Base-by-base conservation (phyloP, 2,797 vertebrate genomes). In the Ptychobarbus kaznakovi region DNA sequence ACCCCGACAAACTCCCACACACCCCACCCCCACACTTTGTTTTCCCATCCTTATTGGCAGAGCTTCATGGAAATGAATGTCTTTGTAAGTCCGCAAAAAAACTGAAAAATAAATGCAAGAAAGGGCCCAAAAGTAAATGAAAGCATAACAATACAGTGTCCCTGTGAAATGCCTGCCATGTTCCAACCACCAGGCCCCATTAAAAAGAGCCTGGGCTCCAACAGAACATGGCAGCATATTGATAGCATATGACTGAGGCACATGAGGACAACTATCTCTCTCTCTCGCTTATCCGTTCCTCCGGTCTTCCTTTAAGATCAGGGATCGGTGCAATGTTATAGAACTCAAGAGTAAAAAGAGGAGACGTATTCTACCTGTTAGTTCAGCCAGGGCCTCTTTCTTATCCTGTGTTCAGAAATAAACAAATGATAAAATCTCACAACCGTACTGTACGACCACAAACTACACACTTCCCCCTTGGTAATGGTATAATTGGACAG, bases 51-150 rank as follows among this genome's bases (percentile, higher is more conserved):
- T 93, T 95, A 93, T 92, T 95, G 94, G 93, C 94, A 92, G 90
- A 92, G 90, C 91, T 93, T 93, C 91, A 92, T 89, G 91, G 93
- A 95, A 96, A 95, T 91, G 93, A 92, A 92, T 92, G 94, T 93
- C 94, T 89, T 89, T 88, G 88, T 87, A 87, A 73, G 72, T 80
- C 58, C 63, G 56, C 78, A 78, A 88, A 83, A 87, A 65, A 74
- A 81, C 28, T n/a, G 53, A 78, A 79, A 86, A 85, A 83, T 38
- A 80, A 80, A 80, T 1, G n/a, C 40, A 73, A 84, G 82, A 87
- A 89, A 86, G 58, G 66, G 51, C 82, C 77, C 65, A 87, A 89
- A 87, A 90, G 80, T 88, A 90, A 90, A 90, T 87, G 88, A 91
- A 91, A 90, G 90, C 90, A 91, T 89, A 91, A 91, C 89, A 92